These are phyloP conservation scores for Leucophenga montana DNA, from an alignment of 2,888 invertebrate species.

Conservation along the genomic window DNA sequence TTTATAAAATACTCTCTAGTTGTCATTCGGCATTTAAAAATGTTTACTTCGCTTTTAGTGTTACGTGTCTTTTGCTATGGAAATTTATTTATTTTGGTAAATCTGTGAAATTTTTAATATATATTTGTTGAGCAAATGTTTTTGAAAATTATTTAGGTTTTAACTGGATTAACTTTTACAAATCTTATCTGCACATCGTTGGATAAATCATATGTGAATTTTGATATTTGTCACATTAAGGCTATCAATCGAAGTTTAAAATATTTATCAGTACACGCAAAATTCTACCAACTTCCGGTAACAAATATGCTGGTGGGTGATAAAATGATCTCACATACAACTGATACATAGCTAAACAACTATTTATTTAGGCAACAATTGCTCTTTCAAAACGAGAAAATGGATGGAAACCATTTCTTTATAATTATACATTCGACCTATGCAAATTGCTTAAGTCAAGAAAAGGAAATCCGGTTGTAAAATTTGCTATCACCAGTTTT, in stretches of 20 bases:
- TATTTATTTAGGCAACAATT: not conserved
- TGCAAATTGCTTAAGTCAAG: not conserved
- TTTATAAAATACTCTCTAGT: not conserved
- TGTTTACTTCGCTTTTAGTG: not conserved
- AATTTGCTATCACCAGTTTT: not conserved
- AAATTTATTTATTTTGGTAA: not conserved
- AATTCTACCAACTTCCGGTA: not conserved
- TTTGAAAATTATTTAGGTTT: not conserved
- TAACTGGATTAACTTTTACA: not conserved
- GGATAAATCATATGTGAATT: not conserved
- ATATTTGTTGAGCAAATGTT: not conserved
- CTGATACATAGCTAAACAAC: not conserved
- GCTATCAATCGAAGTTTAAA: not conserved
- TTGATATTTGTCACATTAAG: not conserved
- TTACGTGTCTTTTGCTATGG: not conserved
- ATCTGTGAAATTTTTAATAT: not conserved
- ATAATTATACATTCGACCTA: not conserved
- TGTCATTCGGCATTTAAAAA: slow-evolving; percentile 2
- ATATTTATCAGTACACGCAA: not conserved
- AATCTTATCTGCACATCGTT: not conserved
- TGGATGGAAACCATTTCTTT: slow-evolving; percentile 16
- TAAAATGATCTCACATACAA: too few species aligned
- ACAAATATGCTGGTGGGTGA: not conserved
- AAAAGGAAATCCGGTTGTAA: not conserved
- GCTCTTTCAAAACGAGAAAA: not conserved